These are phyloP conservation scores for Melitaea cinxia DNA, from an alignment of 1,140 invertebrate species.

Conservation along the genomic window DNA sequence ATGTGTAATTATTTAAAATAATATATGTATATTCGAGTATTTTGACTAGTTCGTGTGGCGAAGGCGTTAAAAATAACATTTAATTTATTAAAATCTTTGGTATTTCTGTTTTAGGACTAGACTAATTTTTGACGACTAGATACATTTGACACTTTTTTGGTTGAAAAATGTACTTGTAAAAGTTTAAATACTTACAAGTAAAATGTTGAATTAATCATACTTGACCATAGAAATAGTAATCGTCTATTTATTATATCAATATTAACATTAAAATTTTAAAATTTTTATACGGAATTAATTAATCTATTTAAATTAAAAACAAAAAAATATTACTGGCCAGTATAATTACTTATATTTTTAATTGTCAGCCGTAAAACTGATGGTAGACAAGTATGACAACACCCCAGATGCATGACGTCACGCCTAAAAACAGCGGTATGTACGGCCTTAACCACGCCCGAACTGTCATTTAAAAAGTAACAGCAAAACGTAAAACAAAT, in stretches of 20 bases:
- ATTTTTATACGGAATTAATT: background rate
- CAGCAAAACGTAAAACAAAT: slow-evolving; percentile 61
- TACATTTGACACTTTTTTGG: slow-evolving; percentile 18
- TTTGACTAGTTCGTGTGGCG: slow-evolving; percentile 68
- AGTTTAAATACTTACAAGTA: background rate
- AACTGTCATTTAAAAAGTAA: slow-evolving; percentile 60
- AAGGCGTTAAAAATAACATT: slow-evolving; percentile 36
- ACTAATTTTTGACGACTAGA: slow-evolving; percentile 53
- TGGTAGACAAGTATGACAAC: slow-evolving; percentile 84
- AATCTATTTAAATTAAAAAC: slow-evolving; percentile 19
- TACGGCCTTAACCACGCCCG: slow-evolving; percentile 76
- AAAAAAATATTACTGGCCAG: background rate
- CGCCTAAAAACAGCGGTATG: slow-evolving; percentile 85
- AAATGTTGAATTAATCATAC: background rate
- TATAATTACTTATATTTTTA: background rate
- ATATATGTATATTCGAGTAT: slow-evolving; percentile 33
- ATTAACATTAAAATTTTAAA: too few species aligned
- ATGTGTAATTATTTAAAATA: slow-evolving; percentile 3
- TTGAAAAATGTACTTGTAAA: slow-evolving; percentile 5
- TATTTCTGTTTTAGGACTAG: slow-evolving; percentile 52
- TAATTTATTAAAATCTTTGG: slow-evolving; percentile 61
- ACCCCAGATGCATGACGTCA: slow-evolving; percentile 88
- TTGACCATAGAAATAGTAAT: slow-evolving; percentile 3
- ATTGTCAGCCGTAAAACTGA: slow-evolving; percentile 63
- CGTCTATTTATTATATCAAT: too few species aligned